A percentile compares a stretch with the other conserved stretches of the same genome.
Evolutionary conservation across 2,888 invertebrate genomes (phyloP).

Genomic region (Acanthococcus lagerstroemiae): DNA sequence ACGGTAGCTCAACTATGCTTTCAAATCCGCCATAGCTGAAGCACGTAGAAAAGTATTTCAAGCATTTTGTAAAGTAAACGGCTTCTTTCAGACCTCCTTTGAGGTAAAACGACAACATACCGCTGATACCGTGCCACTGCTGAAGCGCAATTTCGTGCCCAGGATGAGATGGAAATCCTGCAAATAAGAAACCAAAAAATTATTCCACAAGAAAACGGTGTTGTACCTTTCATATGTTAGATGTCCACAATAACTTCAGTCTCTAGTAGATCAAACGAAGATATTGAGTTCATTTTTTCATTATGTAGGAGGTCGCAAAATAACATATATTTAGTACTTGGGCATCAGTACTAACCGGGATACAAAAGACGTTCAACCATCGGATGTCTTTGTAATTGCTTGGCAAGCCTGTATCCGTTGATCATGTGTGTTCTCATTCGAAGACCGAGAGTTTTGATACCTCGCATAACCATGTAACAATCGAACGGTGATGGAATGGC

Average conservation of each 20-base stretch:
- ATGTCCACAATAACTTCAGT: too few species aligned
- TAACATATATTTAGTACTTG: too few species aligned
- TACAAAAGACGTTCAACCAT: conserved; percentile 69
- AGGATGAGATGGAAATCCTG: conserved; percentile 75
- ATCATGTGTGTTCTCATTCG: conserved; percentile 81
- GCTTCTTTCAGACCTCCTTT: conserved; percentile 65
- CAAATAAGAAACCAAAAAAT: too few species aligned
- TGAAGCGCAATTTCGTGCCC: conserved; percentile 67
- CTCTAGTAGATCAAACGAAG: too few species aligned
- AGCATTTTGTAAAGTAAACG: conserved; percentile 57
- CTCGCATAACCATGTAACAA: conserved; percentile 82
- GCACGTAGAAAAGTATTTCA: conserved; percentile 75
- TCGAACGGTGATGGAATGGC: conserved; percentile 92
- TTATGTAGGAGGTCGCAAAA: too few species aligned
- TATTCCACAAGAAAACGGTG: too few species aligned
- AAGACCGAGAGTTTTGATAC: conserved; percentile 81
- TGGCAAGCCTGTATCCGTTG: conserved; percentile 65
- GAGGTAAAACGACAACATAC: conserved; percentile 82
- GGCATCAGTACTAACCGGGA: conserved; percentile 32
- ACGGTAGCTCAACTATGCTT: conserved; percentile 89
- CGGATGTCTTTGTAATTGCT: conserved; percentile 68
- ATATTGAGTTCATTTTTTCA: too few species aligned
- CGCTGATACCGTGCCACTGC: conserved; percentile 80
- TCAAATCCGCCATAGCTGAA: conserved; percentile 94
- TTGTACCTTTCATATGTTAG: too few species aligned